Evolutionary conservation across 2,113 vertebrate species (phyloP).

Genomic region (Callospermophilus lateralis): DNA sequence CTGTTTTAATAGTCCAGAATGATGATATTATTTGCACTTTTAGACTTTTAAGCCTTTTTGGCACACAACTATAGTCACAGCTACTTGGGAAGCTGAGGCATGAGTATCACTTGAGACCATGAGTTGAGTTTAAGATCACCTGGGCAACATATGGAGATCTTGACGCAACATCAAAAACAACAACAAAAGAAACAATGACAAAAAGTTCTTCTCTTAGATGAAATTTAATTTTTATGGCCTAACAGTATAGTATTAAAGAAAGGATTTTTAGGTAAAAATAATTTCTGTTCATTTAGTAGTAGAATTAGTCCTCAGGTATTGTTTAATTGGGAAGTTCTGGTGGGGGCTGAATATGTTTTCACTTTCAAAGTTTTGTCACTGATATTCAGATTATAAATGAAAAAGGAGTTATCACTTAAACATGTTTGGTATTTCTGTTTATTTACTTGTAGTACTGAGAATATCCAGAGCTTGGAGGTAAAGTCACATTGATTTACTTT

Average conservation of each 20-base stretch:
- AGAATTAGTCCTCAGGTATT: neutral
- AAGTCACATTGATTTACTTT: neutral
- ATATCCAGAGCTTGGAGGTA: neutral
- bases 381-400: neutral
- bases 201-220: neutral
- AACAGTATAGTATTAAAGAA: neutral
- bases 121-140: neutral
- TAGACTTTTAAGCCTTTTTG: slow-evolving; percentile 12
- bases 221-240: neutral
- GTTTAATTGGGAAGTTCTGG: neutral
- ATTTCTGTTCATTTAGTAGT: neutral
- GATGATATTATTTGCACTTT: slow-evolving; percentile 11
- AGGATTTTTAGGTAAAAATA: neutral
- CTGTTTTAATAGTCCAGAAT: slow-evolving; percentile 65
- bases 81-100: neutral
- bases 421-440: neutral
- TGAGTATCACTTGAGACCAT: neutral
- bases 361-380: neutral
- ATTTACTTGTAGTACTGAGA: neutral
- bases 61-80: neutral
- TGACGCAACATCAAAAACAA: neutral
- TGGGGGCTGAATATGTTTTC: neutral
- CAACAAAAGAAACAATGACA: neutral
- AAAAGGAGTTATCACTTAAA: neutral
- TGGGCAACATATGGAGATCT: neutral